Evolutionary conservation across 2,888 invertebrate genomes (phyloP), one percentile per base, ranked within the genome.

Genomic region (Euspilapteryx auroguttella): DNA sequence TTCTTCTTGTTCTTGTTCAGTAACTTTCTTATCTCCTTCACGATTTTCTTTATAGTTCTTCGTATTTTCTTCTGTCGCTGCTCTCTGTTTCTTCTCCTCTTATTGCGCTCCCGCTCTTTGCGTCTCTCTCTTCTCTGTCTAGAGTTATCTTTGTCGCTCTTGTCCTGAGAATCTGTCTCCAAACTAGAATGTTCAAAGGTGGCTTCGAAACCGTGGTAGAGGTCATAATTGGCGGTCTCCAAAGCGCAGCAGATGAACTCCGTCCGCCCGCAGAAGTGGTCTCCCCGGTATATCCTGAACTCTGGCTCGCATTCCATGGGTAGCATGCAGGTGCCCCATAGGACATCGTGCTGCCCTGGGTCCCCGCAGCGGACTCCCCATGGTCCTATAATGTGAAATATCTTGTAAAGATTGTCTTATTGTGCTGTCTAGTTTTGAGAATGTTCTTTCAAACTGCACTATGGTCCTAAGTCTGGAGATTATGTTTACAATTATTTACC

Each of bases 321-420:
- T 5, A 65, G 36, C 55, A 58, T 57, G 37, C 75, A 73, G 8
- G 44, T 39, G 1, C 69, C 73, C 73, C 68, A 69, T 0, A 69
- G 75, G 47, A 57, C 49, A 29, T 71, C 69, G 29, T 66, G 62
- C 31, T 66, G 65, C 25, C 55, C 51, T 0, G 71, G 71, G 36
- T 73, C 73, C 1, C 71, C 73, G 33, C 71, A 71, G 0, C 58
- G 48, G 3, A 63, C 53, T 2, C 69, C 71, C 73, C 68, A 71
- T 1, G 73, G 73, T 21, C 69, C 73, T 71, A 27, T 7, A 35
- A 37, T 14, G 10, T 6, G 5, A 8, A 17, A 17, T 6, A 6
- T 17, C 17, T 17, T 6, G 17, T n/a, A n/a, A n/a, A n/a, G n/a
- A n/a, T n/a, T n/a, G n/a, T n/a, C n/a, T n/a, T n/a, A n/a, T n/a